Conservation (phyloP, 2,797 vertebrate species). For the Triplophysa yarkandensis region DNA sequence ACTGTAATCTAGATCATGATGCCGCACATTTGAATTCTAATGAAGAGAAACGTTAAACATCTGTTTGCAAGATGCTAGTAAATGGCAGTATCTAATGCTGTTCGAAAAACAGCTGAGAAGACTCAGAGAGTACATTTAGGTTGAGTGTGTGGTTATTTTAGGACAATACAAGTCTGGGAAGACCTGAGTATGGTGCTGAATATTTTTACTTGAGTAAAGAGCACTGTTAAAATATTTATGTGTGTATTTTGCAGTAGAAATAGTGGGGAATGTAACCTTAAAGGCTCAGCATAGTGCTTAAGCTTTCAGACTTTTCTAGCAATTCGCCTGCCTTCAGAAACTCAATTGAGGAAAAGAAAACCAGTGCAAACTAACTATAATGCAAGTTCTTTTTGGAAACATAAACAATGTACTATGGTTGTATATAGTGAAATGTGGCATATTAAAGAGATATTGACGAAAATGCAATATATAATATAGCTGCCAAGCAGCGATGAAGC, state of each 20-base stretch:
- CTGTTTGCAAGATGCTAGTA: conserved; percentile 10
- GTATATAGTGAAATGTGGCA: too few species aligned
- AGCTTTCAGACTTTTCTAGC: not conserved
- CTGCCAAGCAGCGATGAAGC: too few species aligned
- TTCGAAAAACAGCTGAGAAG: not conserved
- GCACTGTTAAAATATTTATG: conserved; percentile 37
- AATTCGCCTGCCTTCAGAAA: not conserved
- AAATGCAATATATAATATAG: too few species aligned
- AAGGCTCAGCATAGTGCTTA: not conserved
- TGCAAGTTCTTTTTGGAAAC: not conserved
- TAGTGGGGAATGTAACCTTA: not conserved
- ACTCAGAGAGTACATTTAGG: not conserved
- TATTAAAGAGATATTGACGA: too few species aligned
- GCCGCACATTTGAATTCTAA: conserved; percentile 19
- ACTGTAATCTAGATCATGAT: conserved; percentile 26
- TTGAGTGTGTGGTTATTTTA: not conserved
- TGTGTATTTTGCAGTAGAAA: conserved; percentile 10
- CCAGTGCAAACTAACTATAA: not conserved
- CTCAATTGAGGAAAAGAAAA: not conserved
- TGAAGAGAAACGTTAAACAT: conserved; percentile 25
- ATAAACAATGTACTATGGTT: not conserved
- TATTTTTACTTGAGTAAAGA: conserved; percentile 35
- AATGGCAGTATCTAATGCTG: not conserved
- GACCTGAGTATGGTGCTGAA: conserved; percentile 29
- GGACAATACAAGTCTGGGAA: conserved; percentile 11